Evolutionary conservation across 1,140 invertebrate species (phyloP).

Genomic region (Akabosia matsudoensis): DNA sequence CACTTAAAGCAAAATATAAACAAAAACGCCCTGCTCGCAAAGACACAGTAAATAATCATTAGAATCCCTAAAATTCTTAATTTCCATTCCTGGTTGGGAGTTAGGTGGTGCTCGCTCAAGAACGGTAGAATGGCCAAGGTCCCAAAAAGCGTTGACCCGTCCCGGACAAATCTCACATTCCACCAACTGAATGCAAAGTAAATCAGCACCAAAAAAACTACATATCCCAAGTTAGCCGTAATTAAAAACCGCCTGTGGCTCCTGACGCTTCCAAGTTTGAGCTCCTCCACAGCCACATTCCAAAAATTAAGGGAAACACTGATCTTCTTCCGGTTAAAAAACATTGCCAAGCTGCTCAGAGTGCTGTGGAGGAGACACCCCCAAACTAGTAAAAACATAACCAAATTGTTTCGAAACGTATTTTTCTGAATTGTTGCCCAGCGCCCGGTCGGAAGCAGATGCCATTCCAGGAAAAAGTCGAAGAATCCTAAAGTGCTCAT

Average conservation of each 20-base stretch:
- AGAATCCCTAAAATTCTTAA: constrained; percentile 23
- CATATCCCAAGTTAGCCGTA: constrained; percentile 23
- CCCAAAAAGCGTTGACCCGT: constrained; percentile 32
- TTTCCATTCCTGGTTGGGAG: neutral
- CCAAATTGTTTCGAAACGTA: constrained; percentile 34
- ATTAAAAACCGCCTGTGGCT: constrained; percentile 33
- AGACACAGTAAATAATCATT: constrained; percentile 37
- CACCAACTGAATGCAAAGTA: constrained; percentile 23
- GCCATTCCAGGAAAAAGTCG: constrained; percentile 1
- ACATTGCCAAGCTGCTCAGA: constrained; percentile 30
- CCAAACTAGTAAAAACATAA: constrained; percentile 45
- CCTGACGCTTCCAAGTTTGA: constrained; percentile 22
- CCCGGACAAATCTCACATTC: constrained; percentile 13
- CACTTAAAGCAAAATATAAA: constrained; percentile 40
- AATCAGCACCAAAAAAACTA: constrained; percentile 31
- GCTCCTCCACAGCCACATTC: constrained; percentile 26
- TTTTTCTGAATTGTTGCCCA: neutral
- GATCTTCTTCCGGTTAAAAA: constrained; percentile 28
- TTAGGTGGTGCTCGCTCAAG: neutral
- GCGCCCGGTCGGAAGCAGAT: constrained; percentile 1
- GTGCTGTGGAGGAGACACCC: constrained; percentile 38
- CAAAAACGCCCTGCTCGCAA: constrained; percentile 35
- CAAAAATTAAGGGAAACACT: constrained; percentile 36
- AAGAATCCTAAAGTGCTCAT: constrained; percentile 26
- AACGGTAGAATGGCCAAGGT: constrained; percentile 34